These are phyloP conservation scores for Trichogramma evanescens DNA, from an alignment of 2,888 invertebrate genomes.

Conservation along the genomic window DNA sequence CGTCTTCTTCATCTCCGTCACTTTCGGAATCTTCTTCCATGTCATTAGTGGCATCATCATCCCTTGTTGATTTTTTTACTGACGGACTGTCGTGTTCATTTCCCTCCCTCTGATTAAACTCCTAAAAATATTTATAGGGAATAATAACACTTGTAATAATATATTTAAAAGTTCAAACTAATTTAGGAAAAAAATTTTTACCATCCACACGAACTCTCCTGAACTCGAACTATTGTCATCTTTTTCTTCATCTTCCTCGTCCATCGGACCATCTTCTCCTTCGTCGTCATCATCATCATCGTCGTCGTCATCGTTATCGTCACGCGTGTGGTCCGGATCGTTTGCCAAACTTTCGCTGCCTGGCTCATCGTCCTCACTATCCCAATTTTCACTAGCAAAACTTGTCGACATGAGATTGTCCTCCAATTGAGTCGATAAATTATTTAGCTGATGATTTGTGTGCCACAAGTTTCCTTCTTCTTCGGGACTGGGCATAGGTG, in stretches of 20 bases:
- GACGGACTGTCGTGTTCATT: constrained; percentile 41
- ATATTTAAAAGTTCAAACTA: background rate
- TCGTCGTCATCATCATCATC: constrained; percentile 43
- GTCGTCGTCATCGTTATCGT: constrained; percentile 41
- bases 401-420: constrained; percentile 48
- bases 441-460: constrained; percentile 30
- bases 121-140: background rate
- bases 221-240: constrained; percentile 65
- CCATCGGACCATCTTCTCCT: constrained; percentile 49
- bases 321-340: constrained; percentile 36
- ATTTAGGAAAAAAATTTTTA: constrained; percentile 35
- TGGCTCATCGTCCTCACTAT: constrained; percentile 11
- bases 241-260: constrained; percentile 49
- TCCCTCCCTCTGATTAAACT: constrained; percentile 28
- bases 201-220: constrained; percentile 76
- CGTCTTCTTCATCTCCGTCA: constrained; percentile 51
- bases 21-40: constrained; percentile 16
- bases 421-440: constrained; percentile 37
- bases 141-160: background rate
- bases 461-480: constrained; percentile 42
- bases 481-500: constrained; percentile 43
- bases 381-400: constrained; percentile 35
- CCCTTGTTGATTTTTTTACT: background rate
- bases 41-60: constrained; percentile 14
- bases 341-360: constrained; percentile 4